A percentile compares a stretch with the other conserved stretches of the same genome.
Conservation (phyloP, 1,140 invertebrate species). For the Dolichoris vasculosae region DNA sequence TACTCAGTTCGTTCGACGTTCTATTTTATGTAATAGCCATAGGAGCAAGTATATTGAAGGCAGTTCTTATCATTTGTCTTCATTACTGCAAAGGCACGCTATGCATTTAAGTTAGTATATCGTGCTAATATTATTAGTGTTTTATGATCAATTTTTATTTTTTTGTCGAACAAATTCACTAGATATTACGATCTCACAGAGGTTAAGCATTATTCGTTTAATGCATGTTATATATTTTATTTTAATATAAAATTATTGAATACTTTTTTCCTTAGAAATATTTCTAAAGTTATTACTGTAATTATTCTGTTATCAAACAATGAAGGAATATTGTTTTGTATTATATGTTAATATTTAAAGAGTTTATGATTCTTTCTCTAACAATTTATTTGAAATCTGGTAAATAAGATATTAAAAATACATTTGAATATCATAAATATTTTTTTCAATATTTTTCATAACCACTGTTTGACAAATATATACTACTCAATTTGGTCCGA, state of each 20-base stretch:
- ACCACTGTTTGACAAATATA: conserved; percentile 57
- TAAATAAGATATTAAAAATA: conserved; percentile 61
- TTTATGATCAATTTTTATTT: conserved; percentile 19
- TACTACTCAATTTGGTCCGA: conserved; percentile 54
- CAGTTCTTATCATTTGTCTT: conserved; percentile 47
- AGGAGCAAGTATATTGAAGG: conserved; percentile 50
- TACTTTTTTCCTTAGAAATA: neutral
- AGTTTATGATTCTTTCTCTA: conserved; percentile 21
- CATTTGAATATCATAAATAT: conserved; percentile 54
- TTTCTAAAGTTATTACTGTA: neutral
- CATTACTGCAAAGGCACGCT: conserved; percentile 55
- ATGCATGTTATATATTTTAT: neutral
- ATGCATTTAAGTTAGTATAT: conserved; percentile 41
- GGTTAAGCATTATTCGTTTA: neutral
- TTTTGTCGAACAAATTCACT: conserved; percentile 38
- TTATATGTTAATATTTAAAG: neutral
- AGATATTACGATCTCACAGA: conserved; percentile 1
- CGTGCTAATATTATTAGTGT: conserved; percentile 26
- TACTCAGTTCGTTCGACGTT: conserved; percentile 11
- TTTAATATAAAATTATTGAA: conserved; percentile 18
- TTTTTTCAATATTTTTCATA: conserved; percentile 31
- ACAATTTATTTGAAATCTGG: conserved; percentile 20
- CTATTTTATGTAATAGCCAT: conserved; percentile 4
- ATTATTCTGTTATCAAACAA: neutral
- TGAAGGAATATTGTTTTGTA: conserved; percentile 21